These are phyloP conservation scores for Eucriotettix oculatus DNA, from an alignment of 2,888 invertebrate genomes.

Conservation along the genomic window DNA sequence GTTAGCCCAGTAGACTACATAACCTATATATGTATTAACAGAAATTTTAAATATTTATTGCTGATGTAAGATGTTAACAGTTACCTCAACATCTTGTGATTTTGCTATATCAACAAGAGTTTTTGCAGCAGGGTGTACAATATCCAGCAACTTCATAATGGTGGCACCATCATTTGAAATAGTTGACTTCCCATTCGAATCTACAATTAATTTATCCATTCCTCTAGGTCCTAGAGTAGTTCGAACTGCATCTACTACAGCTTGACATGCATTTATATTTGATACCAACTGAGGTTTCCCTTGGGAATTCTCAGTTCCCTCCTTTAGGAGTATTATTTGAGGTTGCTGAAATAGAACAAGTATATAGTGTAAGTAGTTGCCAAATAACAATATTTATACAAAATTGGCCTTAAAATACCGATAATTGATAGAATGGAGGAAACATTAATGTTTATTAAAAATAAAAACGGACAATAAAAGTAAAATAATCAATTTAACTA, in stretches of 20 bases:
- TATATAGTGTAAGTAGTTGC: too few species aligned
- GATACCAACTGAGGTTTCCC: conserved; percentile 92
- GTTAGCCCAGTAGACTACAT: too few species aligned
- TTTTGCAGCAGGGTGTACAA: conserved; percentile 96
- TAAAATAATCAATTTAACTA: too few species aligned
- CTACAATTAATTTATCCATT: conserved; percentile 97
- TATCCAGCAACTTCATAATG: conserved; percentile 92
- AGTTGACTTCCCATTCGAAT: conserved; percentile 74
- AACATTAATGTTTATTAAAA: too few species aligned
- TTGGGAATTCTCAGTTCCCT: conserved; percentile 92
- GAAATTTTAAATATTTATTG: too few species aligned
- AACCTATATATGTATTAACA: too few species aligned
- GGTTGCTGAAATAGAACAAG: conserved; percentile 56
- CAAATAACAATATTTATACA: too few species aligned
- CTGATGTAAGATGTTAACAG: not conserved
- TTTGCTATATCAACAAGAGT: conserved; percentile 97
- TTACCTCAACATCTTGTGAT: conserved; percentile 94
- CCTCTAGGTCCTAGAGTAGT: conserved; percentile 97
- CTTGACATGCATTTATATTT: conserved; percentile 94
- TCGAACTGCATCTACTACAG: conserved; percentile 87
- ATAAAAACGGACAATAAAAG: too few species aligned
- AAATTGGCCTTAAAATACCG: too few species aligned
- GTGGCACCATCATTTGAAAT: conserved; percentile 99
- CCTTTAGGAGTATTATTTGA: conserved; percentile 91
- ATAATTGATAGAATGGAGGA: too few species aligned